Base-by-base conservation (phyloP, 2,797 vertebrate genomes). In the Sebastes kiyomatsui region DNA sequence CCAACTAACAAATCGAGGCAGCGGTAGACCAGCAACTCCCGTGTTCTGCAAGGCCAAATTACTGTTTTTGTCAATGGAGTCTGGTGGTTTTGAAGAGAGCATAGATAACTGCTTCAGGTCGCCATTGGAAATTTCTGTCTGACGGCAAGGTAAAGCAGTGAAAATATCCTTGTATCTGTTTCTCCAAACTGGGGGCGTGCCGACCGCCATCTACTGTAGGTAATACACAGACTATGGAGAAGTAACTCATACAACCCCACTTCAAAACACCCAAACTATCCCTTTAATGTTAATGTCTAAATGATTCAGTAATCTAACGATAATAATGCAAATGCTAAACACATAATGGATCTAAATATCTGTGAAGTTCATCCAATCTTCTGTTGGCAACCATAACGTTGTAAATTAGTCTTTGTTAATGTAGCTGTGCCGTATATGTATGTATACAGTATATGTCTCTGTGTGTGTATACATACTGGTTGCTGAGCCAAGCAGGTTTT, bases 401-500 rank as follows among this genome's bases (percentile, higher is more conserved):
- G 42, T 46, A 18, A 46, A 46, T 42, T 16, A 42, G 14, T 42
- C 38, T 42, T 42, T 16, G 38, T 42, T 42, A 42, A 42, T 54
- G 46, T 72, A 30, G 18, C 7, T 33, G 35, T 38, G 38, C 6
- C 16, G 16, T 46, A 46, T 49, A 49, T 8, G 7, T 18, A 49
- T 49, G 38, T 42, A 42, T 35, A 35, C 33, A 35, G 38, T 16
- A 42, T 46, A 46, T 46, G 42, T 18, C 2, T 46, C 14, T 0
- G 42, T 46, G 42, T 46, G 38, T 84, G 30, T 70, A 10, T 72
- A 97, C 98, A 84, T 93, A 99, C 99, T 99, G 87, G 97, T 99
- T 77, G 99, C 99, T 85, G 98, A 99, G 72, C 98, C 98, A 82
- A 99, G 96, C 70, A 99, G 95, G 93, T 99, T 99, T 94, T 99